These are phyloP conservation scores for Gallinago media DNA, from an alignment of 2,113 vertebrate species.

Conservation along the genomic window DNA sequence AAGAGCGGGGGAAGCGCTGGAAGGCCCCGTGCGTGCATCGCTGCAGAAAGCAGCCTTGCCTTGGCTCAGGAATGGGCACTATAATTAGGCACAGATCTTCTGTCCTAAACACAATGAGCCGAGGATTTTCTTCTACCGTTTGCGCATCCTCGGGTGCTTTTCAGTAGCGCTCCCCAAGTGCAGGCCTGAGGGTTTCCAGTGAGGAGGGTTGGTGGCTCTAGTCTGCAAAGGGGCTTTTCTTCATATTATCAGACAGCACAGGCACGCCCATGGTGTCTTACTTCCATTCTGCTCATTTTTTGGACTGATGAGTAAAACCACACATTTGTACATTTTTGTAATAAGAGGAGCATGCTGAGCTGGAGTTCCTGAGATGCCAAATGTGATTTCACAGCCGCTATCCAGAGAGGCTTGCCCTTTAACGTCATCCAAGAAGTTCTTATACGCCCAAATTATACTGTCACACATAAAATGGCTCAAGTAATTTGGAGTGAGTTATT, in stretches of 20 bases:
- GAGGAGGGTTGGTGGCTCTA: background rate
- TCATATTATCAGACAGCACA: background rate
- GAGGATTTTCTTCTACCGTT: background rate
- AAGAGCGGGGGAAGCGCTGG: background rate
- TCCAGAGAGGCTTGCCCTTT: conserved; percentile 39
- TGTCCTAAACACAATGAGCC: background rate
- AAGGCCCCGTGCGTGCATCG: rapidly evolving
- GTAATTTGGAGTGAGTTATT: conserved; percentile 42
- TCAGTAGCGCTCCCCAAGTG: rapidly evolving
- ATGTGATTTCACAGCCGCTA: conserved; percentile 50
- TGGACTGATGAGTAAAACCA: background rate
- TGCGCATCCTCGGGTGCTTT: background rate
- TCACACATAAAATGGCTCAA: background rate
- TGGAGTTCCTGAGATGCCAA: conserved; percentile 37
- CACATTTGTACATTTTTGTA: background rate
- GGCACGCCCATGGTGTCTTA: background rate
- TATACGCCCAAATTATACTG: background rate
- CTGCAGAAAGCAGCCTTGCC: background rate
- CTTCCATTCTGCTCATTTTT: conserved; percentile 10
- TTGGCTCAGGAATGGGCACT: background rate
- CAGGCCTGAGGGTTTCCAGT: background rate
- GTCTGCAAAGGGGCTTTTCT: background rate
- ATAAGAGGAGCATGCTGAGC: background rate
- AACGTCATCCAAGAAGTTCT: conserved; percentile 27
- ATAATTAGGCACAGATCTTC: background rate